Conservation (phyloP, 2,888 invertebrate genomes). For the Melinaea marsaeus region DNA sequence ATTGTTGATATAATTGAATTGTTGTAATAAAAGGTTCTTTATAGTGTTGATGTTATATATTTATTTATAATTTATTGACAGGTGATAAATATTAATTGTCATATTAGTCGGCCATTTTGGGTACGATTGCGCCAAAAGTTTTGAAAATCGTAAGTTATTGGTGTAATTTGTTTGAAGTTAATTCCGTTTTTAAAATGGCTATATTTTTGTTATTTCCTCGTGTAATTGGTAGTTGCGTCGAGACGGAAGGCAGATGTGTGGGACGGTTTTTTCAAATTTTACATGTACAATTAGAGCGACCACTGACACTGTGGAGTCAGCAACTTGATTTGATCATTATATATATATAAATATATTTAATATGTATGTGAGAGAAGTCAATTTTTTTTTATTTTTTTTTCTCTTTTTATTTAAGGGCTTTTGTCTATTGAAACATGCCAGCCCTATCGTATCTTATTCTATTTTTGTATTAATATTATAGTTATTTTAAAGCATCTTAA, state of each 20-base stretch:
- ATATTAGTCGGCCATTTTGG: constrained; percentile 23
- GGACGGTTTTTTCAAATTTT: constrained; percentile 62
- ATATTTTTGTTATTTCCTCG: constrained; percentile 56
- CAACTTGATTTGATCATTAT: background rate
- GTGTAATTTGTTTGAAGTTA: constrained; percentile 46
- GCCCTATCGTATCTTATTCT: too few relatives aligned
- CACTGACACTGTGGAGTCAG: constrained; percentile 35
- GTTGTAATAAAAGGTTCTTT: constrained; percentile 14
- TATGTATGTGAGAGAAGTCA: too few relatives aligned
- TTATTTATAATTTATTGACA: constrained; percentile 5
- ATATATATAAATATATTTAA: background rate
- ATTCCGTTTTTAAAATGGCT: constrained; percentile 54
- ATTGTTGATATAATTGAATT: background rate
- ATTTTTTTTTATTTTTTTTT: too few relatives aligned
- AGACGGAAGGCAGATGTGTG: constrained; percentile 71
- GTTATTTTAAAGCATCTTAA: too few relatives aligned
- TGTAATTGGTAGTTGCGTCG: constrained; percentile 61
- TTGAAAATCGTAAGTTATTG: constrained; percentile 47
- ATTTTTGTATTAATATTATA: too few relatives aligned
- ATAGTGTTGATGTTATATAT: constrained; percentile 4
- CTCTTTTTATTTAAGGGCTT: too few relatives aligned
- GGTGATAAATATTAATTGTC: constrained; percentile 17
- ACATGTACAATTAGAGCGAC: constrained; percentile 46
- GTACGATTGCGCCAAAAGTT: constrained; percentile 13
- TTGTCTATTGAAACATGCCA: too few relatives aligned